Conservation (phyloP, 1,140 invertebrate genomes). For the Drosophila subpulchrella region DNA sequence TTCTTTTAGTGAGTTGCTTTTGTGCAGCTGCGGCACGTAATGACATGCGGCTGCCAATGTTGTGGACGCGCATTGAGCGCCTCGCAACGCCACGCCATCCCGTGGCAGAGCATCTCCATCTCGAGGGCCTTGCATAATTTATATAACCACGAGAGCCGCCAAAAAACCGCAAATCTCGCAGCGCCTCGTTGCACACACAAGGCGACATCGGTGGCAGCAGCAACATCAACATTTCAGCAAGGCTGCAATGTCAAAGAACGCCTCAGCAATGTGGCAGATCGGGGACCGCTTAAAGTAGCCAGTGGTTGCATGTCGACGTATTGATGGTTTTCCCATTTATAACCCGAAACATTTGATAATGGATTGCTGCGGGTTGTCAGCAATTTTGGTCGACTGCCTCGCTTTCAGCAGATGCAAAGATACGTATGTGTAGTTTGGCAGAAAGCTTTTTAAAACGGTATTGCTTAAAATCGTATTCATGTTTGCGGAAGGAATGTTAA, state of each 20-base stretch:
- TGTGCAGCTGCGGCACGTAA: constrained; percentile 62
- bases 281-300: constrained; percentile 47
- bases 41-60: constrained; percentile 77
- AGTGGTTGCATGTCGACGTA: constrained; percentile 16
- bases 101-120: constrained; percentile 28
- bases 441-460: not conserved
- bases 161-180: constrained; percentile 75
- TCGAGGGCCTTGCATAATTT: constrained; percentile 63
- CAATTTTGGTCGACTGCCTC: constrained; percentile 2
- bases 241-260: constrained; percentile 10
- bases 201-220: constrained; percentile 20
- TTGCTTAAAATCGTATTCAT: not conserved
- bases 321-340: constrained; percentile 34
- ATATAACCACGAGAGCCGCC: constrained; percentile 60
- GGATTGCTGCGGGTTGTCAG: constrained; percentile 28
- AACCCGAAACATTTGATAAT: constrained; percentile 33
- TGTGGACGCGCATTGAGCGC: constrained; percentile 53
- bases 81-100: constrained; percentile 22
- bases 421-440: not conserved
- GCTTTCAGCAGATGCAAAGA: not conserved
- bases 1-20: constrained; percentile 25
- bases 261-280: constrained; percentile 17
- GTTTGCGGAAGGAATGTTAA: too few relatives aligned
- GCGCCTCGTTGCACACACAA: constrained; percentile 42
- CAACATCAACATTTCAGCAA: constrained; percentile 10